These are phyloP conservation scores for Tympanoctomys barrerae DNA, from an alignment of 2,797 vertebrate genomes.

Conservation along the genomic window DNA sequence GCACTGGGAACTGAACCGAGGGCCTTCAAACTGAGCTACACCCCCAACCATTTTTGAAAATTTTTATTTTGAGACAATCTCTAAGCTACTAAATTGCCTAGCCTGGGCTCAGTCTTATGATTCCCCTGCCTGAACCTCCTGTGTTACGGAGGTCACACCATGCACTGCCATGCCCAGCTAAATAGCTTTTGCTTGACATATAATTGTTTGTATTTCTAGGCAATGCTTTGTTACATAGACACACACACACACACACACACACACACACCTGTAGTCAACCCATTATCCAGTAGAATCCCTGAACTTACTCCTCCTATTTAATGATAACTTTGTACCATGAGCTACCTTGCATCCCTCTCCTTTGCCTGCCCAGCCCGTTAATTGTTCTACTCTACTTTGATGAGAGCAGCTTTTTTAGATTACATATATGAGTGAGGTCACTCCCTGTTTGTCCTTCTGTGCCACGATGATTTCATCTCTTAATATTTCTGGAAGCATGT, in stretches of 20 bases:
- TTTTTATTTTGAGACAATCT: not conserved
- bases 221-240: not conserved
- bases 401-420: not conserved
- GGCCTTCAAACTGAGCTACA: not conserved
- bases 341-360: no score
- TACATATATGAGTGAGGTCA: no score
- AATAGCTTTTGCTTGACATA: not conserved
- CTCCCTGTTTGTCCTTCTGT: not conserved
- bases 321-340: not conserved
- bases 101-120: not conserved
- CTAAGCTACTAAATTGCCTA: not conserved
- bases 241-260: not conserved
- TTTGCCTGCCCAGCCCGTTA: not conserved
- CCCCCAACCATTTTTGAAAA: not conserved
- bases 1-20: not conserved
- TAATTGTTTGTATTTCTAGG: not conserved
- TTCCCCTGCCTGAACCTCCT: not conserved
- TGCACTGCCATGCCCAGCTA: not conserved
- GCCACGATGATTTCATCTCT: not conserved
- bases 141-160: not conserved
- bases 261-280: not conserved
- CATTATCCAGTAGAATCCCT: not conserved
- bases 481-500: conserved; percentile 2
- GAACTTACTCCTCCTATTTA: not conserved
- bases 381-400: not conserved